Base-by-base conservation (phyloP, 1,140 invertebrate species). In the Cherax quadricarinatus region DNA sequence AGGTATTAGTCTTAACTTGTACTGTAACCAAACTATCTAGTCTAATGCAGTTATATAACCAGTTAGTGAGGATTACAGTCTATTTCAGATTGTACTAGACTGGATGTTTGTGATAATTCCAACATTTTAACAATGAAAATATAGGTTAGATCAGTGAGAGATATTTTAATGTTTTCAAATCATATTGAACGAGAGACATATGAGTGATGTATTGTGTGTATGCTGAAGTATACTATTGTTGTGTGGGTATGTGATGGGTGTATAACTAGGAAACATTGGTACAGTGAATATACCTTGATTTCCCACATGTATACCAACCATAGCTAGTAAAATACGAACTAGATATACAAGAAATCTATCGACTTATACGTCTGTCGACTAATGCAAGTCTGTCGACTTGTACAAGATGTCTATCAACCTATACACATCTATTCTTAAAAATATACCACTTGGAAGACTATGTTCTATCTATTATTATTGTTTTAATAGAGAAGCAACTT, bases 1-100 rank as follows among this genome's bases (percentile, higher is more conserved):
- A 70, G 21, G 21, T 86, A 86, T 66, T 48, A 62, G 66, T 57
- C 14, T 62, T 70, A 62, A 21, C 21, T 14, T 86, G 9, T 70
- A 70, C 30, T 41, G 48, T 51, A 86, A 62, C 84, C 41, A 86
- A 62, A 70, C 84, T 41, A 41, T 86, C 84, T 86, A 86, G 84
- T 86, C 84, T 70, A 30, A 70, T 62, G 73, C 41, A 86, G 30
- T 41, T 41, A 41, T 41, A 41, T 41, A 41, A 41, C 30, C 30
- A 41, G 30, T 41, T 41, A 41, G 30, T 41, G 30, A 41, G 2
- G 30, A 41, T 41, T 41, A 41, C 30, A 41, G 30, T 41, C 30
- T 2, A 41, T 41, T 41, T 41, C 30, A 41, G 30, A 41, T 0
- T 41, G 30, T 41, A 24, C 10, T 62, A 30, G 16, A 18, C 51